These are phyloP conservation scores for Oryzias melastigma DNA, from an alignment of 2,113 vertebrate species.

Conservation along the genomic window DNA sequence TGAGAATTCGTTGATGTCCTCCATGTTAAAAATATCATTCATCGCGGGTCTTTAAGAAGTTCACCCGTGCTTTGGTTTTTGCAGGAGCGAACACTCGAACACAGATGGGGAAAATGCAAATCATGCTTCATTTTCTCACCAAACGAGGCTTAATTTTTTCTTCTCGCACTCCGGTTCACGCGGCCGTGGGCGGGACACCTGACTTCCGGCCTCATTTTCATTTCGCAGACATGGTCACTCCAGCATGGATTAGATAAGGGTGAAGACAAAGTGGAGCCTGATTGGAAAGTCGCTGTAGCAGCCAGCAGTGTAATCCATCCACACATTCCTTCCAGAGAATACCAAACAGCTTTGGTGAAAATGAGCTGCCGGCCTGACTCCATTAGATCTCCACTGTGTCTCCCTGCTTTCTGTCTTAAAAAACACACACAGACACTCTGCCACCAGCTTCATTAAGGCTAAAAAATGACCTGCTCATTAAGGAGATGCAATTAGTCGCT, in stretches of 20 bases:
- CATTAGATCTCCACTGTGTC: constrained; percentile 47
- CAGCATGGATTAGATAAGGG: constrained; percentile 51
- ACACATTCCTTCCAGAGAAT: constrained; percentile 71
- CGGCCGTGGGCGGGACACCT: constrained; percentile 33
- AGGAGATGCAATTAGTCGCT: constrained; percentile 65
- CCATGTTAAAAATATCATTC: no score
- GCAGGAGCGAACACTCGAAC: no score
- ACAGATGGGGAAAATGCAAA: neutral
- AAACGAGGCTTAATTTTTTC: constrained; percentile 11
- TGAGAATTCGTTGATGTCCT: no score
- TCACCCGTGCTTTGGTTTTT: no score
- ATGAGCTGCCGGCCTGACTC: constrained; percentile 56
- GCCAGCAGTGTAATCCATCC: constrained; percentile 71
- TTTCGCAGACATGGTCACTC: constrained; percentile 43
- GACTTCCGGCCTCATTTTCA: constrained; percentile 44
- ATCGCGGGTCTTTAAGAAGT: neutral
- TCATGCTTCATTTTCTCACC: neutral
- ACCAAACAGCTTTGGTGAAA: constrained; percentile 64
- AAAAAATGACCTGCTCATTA: constrained; percentile 69
- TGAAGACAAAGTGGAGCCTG: constrained; percentile 68
- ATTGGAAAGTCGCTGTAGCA: constrained; percentile 64
- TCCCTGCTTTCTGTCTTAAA: constrained; percentile 32
- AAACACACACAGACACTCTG: constrained; percentile 22
- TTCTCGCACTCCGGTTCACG: constrained; percentile 6
- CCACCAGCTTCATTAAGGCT: constrained; percentile 65